Base-by-base conservation (phyloP, 2,888 invertebrate species). In the Acrobasis consociella region DNA sequence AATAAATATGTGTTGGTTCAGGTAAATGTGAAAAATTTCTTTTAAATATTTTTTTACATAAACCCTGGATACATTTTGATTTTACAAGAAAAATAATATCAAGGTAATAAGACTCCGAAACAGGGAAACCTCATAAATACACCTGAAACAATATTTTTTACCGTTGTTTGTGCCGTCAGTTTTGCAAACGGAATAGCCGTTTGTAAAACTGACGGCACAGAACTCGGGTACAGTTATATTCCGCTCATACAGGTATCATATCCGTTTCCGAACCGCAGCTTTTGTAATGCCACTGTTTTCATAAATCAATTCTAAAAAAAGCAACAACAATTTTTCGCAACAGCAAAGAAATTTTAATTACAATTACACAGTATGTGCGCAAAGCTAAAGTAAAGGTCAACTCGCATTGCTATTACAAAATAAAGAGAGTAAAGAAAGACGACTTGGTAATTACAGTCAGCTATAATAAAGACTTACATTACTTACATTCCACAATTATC, bases 321-420 rank as follows among this genome's bases (percentile, higher is more conserved):
- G 37, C n/a, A 22, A 22, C 3, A 52, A 17, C 55, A 56, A 16
- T 58, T 58, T 58, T 60, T 50, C 59, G 50, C 59, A 17, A 22
- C 42, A 56, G 42, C 17, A 17, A 42, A 42, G 22, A n/a, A 11
- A 42, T 42, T 22, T 56, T 42, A 17, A 56, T 42, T 61, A 49
- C 46, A 49, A 56, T 49, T 17, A 38, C 0, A 55, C 38, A 60
- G 42, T 39, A 8, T 15, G 11, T 49, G 56, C 62, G 62, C 62
- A 13, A 1, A 37, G 62, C 69, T 58, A 5, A 31, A 65, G 67
- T 64, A 68, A 69, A 69, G 67, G 62, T 66, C 63, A 66, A 68
- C 68, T 72, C 72, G 72, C 72, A 64, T 63, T 58, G 70, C 69
- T 65, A 60, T 65, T 60, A 59, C 64, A 46, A n/a, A 46, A 46